These are phyloP conservation scores for Limanda limanda DNA, from an alignment of 2,113 vertebrate species.

Conservation along the genomic window DNA sequence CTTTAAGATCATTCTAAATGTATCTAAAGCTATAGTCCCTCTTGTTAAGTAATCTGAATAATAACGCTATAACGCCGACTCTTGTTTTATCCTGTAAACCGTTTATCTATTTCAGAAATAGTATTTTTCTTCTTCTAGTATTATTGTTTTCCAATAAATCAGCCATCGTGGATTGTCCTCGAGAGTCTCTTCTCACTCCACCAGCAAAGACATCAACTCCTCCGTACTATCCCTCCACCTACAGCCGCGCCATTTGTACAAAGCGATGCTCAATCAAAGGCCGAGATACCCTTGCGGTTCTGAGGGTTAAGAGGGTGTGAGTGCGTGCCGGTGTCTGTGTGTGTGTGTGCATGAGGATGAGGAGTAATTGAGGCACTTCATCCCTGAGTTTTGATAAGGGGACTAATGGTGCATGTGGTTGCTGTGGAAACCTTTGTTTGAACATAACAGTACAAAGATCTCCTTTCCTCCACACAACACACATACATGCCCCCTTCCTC, in stretches of 20 bases:
- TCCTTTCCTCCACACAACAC: slow-evolving; percentile 63
- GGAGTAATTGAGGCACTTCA: slow-evolving; percentile 61
- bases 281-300: slow-evolving; percentile 50
- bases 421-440: slow-evolving; percentile 79
- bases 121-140: neutral
- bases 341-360: slow-evolving; percentile 42
- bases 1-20: too few species aligned
- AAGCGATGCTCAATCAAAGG: slow-evolving; percentile 56
- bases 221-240: slow-evolving; percentile 16
- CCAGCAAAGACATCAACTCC: slow-evolving; percentile 38
- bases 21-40: too few species aligned
- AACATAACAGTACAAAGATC: slow-evolving; percentile 64
- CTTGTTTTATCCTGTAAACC: neutral
- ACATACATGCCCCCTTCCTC: neutral
- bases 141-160: slow-evolving; percentile 36
- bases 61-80: neutral
- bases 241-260: slow-evolving; percentile 21
- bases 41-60: too few species aligned
- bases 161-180: slow-evolving; percentile 5
- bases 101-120: neutral
- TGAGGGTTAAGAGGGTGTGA: slow-evolving; percentile 35
- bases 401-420: slow-evolving; percentile 74
- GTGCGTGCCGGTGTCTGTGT: neutral
- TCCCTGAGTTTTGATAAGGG: slow-evolving; percentile 71
- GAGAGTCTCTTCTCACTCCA: slow-evolving; percentile 44